A percentile compares a stretch with the other conserved stretches of the same genome.
These are phyloP conservation scores for Bhutanitis thaidina DNA, from an alignment of 2,888 invertebrate species.

Conservation along the genomic window DNA sequence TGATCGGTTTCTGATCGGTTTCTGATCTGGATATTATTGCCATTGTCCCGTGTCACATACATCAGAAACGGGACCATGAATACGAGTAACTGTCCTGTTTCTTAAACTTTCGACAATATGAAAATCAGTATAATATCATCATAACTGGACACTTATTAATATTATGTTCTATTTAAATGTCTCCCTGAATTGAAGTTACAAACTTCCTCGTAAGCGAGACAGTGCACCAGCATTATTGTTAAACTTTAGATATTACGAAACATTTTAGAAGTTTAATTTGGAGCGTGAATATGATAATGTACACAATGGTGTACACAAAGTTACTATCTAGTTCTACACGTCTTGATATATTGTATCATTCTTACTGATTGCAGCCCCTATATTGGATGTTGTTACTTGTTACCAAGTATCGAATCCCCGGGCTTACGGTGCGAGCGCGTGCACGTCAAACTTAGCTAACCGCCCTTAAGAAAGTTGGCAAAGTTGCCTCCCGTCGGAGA, in stretches of 20 bases:
- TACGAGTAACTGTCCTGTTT: no score
- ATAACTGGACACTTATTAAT: no score
- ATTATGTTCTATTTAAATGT: conserved; percentile 6
- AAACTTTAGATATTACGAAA: conserved; percentile 18
- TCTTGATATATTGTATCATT: conserved; percentile 21
- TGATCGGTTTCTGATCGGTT: no score
- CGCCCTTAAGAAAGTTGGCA: conserved; percentile 74
- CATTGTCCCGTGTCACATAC: no score
- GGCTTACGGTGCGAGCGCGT: conserved; percentile 71
- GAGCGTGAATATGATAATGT: conserved; percentile 12
- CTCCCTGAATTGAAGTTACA: conserved; percentile 2
- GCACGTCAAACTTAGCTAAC: conserved; percentile 76
- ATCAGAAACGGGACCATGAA: no score
- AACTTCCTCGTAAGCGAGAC: conserved; percentile 5
- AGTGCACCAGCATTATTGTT: conserved; percentile 11
- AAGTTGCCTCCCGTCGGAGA: conserved; percentile 70
- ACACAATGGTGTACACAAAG: conserved; percentile 8
- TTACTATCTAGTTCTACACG: conserved; percentile 9
- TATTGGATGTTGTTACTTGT: conserved; percentile 56
- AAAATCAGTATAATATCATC: no score
- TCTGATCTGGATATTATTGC: no score
- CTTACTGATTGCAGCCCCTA: conserved; percentile 29
- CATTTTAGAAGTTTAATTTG: conserved; percentile 18
- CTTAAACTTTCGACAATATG: no score
- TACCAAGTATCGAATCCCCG: conserved; percentile 68